These are phyloP conservation scores for Patella caerulea DNA, from an alignment of 2,888 invertebrate species.

Conservation along the genomic window DNA sequence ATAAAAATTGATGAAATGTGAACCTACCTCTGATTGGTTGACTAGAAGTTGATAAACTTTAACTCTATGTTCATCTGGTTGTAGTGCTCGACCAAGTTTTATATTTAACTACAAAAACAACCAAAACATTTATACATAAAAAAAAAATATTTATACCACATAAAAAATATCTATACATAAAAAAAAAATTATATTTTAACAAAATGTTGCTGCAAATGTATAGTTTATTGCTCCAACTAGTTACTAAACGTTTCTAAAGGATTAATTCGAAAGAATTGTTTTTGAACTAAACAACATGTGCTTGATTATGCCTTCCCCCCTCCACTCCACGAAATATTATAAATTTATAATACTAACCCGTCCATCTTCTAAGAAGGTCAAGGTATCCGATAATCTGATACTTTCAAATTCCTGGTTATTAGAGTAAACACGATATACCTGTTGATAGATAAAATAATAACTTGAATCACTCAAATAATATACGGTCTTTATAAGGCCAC, in stretches of 20 bases:
- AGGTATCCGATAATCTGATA: conserved; percentile 74
- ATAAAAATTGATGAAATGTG: no score
- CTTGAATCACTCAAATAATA: not conserved
- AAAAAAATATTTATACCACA: no score
- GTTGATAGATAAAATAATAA: conserved; percentile 23
- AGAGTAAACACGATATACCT: conserved; percentile 70
- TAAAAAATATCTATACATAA: no score
- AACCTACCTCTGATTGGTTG: conserved; percentile 71
- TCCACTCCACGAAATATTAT: not conserved
- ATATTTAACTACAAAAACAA: conserved; percentile 73
- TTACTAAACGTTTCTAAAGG: no score
- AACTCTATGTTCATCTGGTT: conserved; percentile 79
- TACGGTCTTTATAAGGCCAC: no score
- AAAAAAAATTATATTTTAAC: no score
- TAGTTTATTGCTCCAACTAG: no score
- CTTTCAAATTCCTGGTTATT: conserved; percentile 73
- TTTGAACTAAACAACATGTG: no score
- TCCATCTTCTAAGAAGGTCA: conserved; percentile 77
- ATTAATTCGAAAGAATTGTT: no score
- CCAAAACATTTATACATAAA: not conserved
- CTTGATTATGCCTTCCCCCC: not conserved
- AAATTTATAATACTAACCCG: conserved; percentile 61
- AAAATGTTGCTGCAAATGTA: no score
- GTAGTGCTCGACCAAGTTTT: conserved; percentile 79
- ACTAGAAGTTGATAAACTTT: conserved; percentile 76